Percentiles rank a stretch among this genome's conserved stretches.
phyloP scores from a whole-genome alignment of 2,113 vertebrate species.

The Diglossa brunneiventris region DNA sequence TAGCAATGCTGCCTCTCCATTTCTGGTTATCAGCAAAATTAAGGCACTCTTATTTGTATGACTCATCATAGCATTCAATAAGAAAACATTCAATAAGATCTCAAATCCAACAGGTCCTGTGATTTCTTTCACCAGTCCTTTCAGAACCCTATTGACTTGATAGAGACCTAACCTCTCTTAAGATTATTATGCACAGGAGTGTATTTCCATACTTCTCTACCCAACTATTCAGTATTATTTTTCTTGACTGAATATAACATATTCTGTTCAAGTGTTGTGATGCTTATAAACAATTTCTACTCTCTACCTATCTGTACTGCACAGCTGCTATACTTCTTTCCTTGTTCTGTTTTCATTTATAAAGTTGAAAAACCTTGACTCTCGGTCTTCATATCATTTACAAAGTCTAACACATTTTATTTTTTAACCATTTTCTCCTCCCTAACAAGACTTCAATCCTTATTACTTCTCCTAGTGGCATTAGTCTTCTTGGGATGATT shows the following conservation, averaged over 20 bases:
- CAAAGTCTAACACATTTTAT: background rate
- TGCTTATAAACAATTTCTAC: background rate
- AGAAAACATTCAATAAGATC: background rate
- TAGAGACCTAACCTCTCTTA: accelerated
- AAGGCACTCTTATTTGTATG: background rate
- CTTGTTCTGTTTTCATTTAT: background rate
- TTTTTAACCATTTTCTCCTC: background rate
- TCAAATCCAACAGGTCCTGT: background rate
- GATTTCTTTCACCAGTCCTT: background rate
- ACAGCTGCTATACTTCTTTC: background rate
- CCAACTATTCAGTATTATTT: background rate
- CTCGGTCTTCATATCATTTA: background rate
- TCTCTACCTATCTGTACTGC: background rate
- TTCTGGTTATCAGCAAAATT: background rate
- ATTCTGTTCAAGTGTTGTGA: background rate
- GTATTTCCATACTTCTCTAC: background rate
- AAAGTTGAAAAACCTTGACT: background rate
- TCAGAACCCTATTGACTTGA: background rate
- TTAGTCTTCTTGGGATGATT: background rate
- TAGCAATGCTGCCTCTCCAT: background rate
- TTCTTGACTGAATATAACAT: background rate
- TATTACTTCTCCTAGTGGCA: background rate
- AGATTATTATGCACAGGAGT: background rate
- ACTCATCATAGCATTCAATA: background rate
- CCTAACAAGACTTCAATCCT: background rate